Conservation (phyloP, 2,113 vertebrate species). For the Oriolus oriolus region DNA sequence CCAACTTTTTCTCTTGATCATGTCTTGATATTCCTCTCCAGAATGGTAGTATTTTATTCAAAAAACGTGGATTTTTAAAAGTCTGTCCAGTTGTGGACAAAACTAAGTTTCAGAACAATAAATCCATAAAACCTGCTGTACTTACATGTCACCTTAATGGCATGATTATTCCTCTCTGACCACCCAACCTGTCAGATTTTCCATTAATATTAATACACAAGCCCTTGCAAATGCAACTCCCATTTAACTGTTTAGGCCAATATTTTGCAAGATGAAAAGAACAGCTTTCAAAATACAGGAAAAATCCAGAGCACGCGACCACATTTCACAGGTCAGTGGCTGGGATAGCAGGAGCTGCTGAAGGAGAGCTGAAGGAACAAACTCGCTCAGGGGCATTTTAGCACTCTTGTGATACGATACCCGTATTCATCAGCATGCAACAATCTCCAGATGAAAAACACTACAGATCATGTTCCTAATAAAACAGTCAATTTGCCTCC, state of each 20-base stretch:
- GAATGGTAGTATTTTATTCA: not conserved
- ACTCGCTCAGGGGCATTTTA: conserved; percentile 58
- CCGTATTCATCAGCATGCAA: conserved; percentile 55
- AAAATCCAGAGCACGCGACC: not conserved
- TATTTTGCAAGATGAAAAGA: not conserved
- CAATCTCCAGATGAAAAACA: conserved; percentile 54
- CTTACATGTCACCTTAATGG: not conserved
- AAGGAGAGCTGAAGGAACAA: conserved; percentile 45
- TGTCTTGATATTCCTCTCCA: not conserved
- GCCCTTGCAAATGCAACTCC: not conserved
- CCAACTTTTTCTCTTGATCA: not conserved
- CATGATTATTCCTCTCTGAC: not conserved
- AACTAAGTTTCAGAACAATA: not conserved
- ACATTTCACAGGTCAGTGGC: conserved; percentile 58
- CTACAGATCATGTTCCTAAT: conserved; percentile 59
- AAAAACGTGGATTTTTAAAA: not conserved
- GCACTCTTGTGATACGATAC: conserved; percentile 56
- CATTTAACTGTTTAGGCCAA: conserved; percentile 9
- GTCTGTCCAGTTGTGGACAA: not conserved
- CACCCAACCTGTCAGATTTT: not conserved
- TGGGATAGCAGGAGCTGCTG: conserved; percentile 29
- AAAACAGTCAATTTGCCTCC: conserved; percentile 59
- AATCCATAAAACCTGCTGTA: not conserved
- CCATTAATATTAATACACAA: conserved; percentile 22
- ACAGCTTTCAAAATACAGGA: conserved; percentile 48